Base-by-base conservation (phyloP, 2,888 invertebrate genomes). In the Orthosia gothica region DNA sequence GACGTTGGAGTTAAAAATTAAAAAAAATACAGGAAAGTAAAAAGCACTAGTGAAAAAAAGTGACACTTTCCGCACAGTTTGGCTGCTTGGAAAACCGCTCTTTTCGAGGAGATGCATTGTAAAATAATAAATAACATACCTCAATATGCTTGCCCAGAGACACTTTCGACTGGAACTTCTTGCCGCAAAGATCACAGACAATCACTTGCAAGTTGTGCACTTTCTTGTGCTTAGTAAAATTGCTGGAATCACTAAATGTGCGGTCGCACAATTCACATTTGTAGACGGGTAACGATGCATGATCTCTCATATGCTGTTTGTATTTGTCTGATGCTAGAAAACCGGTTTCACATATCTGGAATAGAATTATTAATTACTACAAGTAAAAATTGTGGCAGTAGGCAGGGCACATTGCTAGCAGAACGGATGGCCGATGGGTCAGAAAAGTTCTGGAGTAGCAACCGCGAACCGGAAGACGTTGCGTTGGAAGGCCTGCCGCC, bases 211-310 rank as follows among this genome's bases (percentile, higher is more conserved):
- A 26, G 59, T 93, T 93, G 79, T 96, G 96, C 0, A 93, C 89
- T 57, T 95, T 95, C 83, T 93, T 95, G 79, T 96, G 96, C n/a
- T 96, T 96, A 0, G 93, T 89, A 76, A 94, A 95, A 70, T 96
- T 95, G 69, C 94, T 94, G 0, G 94, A 94, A 74, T 96, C 95
- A 58, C 94, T 93, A 83, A 96, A 96, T 0, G 87, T 84, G 9
- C 93, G 93, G 45, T 92, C 73, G 82, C 96, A 96, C 0, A 93
- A 3, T 2, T 91, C 88, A 64, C 96, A 96, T 7, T 90, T 84
- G 74, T 94, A 95, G 0, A 94, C 80, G 0, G 93, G 93, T n/a
- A 96, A 70, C 0, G 77, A 79, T 0, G 88, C 95, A 83, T 96
- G 96, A 0, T 91, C 89, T 0, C 96, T 70, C 93, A 96, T 92